Evolutionary conservation across 2,888 invertebrate genomes (phyloP).

Genomic region (Agrochola lota): DNA sequence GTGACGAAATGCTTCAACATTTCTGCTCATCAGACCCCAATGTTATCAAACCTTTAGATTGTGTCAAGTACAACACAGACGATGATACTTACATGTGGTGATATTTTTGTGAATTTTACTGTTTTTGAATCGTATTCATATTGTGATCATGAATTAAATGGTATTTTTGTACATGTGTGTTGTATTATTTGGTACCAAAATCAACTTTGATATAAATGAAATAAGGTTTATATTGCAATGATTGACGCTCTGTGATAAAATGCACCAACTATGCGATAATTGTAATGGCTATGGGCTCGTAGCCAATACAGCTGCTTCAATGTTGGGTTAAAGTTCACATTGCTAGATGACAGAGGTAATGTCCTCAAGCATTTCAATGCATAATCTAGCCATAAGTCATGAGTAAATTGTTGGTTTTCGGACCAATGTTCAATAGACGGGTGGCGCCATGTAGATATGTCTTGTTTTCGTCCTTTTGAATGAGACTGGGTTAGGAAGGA

Average conservation of each 20-base stretch:
- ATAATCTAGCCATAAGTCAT: no score
- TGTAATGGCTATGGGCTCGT: no score
- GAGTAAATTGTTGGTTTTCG: neutral
- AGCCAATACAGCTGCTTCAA: neutral
- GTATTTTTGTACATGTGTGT: conserved; percentile 66
- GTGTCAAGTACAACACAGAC: conserved; percentile 91
- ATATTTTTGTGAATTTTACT: conserved; percentile 66
- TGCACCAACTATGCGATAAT: neutral
- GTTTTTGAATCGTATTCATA: conserved; percentile 59
- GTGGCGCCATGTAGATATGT: neutral
- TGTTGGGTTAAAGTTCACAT: neutral
- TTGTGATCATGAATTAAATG: conserved; percentile 74
- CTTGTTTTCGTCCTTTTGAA: neutral
- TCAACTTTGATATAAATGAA: neutral
- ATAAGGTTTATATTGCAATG: neutral
- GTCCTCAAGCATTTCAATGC: neutral
- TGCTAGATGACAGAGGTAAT: neutral
- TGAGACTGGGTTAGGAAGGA: neutral
- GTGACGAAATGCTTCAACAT: conserved; percentile 90
- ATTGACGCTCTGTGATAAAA: neutral
- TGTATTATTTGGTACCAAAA: conserved; percentile 29
- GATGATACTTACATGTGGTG: conserved; percentile 90
- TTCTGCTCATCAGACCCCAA: conserved; percentile 92
- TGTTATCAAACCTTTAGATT: conserved; percentile 90
- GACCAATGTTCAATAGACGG: no score